A percentile compares a stretch with the other conserved stretches of the same genome.
phyloP scores from a whole-genome alignment of 1,140 invertebrate species.

The Eueides isabella region DNA sequence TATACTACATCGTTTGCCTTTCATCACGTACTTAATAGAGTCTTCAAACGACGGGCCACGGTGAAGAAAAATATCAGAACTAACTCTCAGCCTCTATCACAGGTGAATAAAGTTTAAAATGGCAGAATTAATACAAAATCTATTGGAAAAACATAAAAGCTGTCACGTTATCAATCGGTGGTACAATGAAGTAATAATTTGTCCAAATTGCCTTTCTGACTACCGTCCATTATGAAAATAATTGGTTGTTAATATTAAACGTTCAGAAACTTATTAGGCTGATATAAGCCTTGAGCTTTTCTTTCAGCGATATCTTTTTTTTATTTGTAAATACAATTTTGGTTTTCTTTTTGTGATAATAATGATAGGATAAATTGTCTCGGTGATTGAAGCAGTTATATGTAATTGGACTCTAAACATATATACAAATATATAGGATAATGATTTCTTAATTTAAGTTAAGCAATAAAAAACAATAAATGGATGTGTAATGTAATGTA shows the following conservation, averaged over 20 bases:
- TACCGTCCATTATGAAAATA: constrained; percentile 35
- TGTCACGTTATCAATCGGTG: constrained; percentile 51
- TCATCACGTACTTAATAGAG: constrained; percentile 59
- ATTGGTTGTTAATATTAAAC: constrained; percentile 37
- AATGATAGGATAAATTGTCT: background rate
- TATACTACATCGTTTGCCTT: constrained; percentile 40
- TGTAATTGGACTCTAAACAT: too few relatives aligned
- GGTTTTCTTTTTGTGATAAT: background rate
- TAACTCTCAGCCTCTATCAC: constrained; percentile 14
- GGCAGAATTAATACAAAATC: constrained; percentile 2
- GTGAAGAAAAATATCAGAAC: constrained; percentile 4
- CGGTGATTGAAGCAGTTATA: background rate
- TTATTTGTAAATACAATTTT: background rate
- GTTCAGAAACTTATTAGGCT: constrained; percentile 17
- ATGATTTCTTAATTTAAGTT: too few relatives aligned
- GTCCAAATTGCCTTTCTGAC: constrained; percentile 39
- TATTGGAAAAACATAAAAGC: constrained; percentile 35
- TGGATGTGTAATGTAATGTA: too few relatives aligned
- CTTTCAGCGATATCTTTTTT: constrained; percentile 5
- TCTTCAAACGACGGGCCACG: constrained; percentile 41
- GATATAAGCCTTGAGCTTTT: constrained; percentile 21
- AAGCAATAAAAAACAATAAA: too few relatives aligned
- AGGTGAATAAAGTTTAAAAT: constrained; percentile 21
- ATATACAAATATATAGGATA: too few relatives aligned
- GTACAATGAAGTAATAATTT: constrained; percentile 45